Evolutionary conservation across 2,888 invertebrate species (phyloP).

Genomic region (Crepidodera aurea): DNA sequence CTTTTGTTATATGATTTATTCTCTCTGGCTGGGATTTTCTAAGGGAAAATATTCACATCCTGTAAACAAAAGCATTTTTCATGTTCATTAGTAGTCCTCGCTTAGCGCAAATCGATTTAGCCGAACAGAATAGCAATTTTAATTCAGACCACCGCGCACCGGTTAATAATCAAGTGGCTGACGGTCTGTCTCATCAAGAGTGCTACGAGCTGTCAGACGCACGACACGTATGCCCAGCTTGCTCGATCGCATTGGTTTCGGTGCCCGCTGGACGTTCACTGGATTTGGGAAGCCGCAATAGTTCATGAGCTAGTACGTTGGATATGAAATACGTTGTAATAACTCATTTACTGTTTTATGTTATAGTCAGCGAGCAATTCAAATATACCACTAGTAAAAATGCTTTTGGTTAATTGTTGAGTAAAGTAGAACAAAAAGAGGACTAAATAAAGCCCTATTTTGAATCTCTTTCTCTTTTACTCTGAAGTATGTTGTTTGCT

Average conservation of each 20-base stretch:
- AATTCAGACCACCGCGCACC: background rate
- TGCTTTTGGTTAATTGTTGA: background rate
- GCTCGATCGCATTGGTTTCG: conserved; percentile 3
- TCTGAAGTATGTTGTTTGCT: too few species aligned
- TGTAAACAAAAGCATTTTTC: too few species aligned
- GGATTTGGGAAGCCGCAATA: background rate
- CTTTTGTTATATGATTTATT: too few species aligned
- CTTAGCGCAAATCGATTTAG: background rate
- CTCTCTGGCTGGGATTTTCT: too few species aligned
- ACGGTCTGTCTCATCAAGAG: conserved; percentile 16
- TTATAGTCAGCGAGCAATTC: background rate
- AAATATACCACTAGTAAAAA: background rate
- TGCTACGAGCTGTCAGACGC: conserved; percentile 15
- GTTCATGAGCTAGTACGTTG: conserved; percentile 2
- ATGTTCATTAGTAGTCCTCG: too few species aligned
- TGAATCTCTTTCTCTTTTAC: too few species aligned
- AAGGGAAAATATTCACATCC: too few species aligned
- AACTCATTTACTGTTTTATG: background rate
- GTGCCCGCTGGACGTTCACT: background rate
- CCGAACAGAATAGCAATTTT: background rate
- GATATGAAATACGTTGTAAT: background rate
- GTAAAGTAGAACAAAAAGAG: too few species aligned
- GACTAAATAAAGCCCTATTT: too few species aligned
- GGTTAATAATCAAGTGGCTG: conserved; percentile 19
- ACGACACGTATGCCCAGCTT: conserved; percentile 1